phyloP scores from a whole-genome alignment of 2,797 vertebrate species.

The Prunella strophiata region DNA sequence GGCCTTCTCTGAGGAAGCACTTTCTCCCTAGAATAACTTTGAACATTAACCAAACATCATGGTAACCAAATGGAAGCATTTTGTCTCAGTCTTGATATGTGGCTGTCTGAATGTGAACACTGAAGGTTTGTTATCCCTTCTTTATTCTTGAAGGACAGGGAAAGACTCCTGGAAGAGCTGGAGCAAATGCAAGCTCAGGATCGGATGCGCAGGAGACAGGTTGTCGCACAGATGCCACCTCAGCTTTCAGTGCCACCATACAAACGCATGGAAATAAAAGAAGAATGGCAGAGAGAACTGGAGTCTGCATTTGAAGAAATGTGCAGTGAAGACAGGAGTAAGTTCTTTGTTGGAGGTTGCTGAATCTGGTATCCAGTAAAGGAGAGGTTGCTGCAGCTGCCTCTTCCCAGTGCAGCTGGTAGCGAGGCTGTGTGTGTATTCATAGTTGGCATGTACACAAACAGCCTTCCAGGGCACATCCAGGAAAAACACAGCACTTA shows the following conservation, averaged over 20 bases:
- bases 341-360: slow-evolving; percentile 18
- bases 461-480: not conserved
- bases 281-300: slow-evolving; percentile 89
- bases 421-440: not conserved
- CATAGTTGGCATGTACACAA: not conserved
- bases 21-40: not conserved
- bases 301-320: slow-evolving; percentile 94
- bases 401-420: not conserved
- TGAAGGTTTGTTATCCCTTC: not conserved
- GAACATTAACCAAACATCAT: not conserved
- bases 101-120: not conserved
- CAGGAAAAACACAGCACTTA: not conserved
- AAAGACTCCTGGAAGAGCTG: slow-evolving; percentile 85
- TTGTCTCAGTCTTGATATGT: not conserved
- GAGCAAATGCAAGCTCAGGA: slow-evolving; percentile 88
- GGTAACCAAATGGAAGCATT: not conserved
- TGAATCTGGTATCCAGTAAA: not conserved
- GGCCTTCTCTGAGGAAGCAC: not conserved
- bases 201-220: slow-evolving; percentile 81
- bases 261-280: slow-evolving; percentile 79
- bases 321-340: slow-evolving; percentile 86
- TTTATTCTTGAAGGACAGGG: slow-evolving; percentile 80
- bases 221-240: slow-evolving; percentile 81
- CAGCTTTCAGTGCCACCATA: slow-evolving; percentile 85
- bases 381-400: not conserved